Evolutionary conservation across 1,140 invertebrate genomes (phyloP).

Genomic region (Bombus turneri): DNA sequence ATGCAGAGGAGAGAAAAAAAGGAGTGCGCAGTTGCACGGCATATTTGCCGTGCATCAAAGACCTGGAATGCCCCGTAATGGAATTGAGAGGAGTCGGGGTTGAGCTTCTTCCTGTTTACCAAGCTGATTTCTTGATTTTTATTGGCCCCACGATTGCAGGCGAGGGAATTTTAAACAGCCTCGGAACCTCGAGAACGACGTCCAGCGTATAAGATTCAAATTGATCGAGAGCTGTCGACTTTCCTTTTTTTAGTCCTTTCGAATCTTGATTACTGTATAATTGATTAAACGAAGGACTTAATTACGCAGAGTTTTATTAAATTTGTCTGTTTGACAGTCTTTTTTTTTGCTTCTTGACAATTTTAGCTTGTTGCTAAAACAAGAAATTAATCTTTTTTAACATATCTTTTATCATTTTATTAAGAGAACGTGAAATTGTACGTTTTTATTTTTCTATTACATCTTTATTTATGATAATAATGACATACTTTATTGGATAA

Average conservation of each 20-base stretch:
- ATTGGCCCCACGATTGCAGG: slow-evolving; percentile 58
- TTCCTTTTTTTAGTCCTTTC: background rate
- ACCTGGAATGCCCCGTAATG: slow-evolving; percentile 50
- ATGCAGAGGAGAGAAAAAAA: background rate
- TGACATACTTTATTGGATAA: no score
- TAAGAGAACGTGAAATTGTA: no score
- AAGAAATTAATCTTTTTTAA: no score
- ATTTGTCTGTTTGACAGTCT: no score
- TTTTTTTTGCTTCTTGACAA: no score
- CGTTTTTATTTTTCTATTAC: no score
- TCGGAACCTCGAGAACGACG: slow-evolving; percentile 2
- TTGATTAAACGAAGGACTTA: background rate
- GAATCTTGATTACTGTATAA: background rate
- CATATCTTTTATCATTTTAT: no score
- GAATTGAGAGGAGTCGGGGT: slow-evolving; percentile 55
- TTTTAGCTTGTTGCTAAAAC: no score
- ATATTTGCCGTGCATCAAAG: slow-evolving; percentile 69
- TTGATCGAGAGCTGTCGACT: background rate
- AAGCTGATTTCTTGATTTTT: slow-evolving; percentile 66
- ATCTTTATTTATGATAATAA: no score
- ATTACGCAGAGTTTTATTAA: background rate
- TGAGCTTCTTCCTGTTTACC: slow-evolving; percentile 54
- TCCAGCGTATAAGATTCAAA: background rate
- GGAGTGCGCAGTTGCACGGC: slow-evolving; percentile 30
- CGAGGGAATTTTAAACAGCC: slow-evolving; percentile 61